Evolutionary conservation across 2,888 invertebrate genomes (phyloP).

Genomic region (Eudemis profundana): DNA sequence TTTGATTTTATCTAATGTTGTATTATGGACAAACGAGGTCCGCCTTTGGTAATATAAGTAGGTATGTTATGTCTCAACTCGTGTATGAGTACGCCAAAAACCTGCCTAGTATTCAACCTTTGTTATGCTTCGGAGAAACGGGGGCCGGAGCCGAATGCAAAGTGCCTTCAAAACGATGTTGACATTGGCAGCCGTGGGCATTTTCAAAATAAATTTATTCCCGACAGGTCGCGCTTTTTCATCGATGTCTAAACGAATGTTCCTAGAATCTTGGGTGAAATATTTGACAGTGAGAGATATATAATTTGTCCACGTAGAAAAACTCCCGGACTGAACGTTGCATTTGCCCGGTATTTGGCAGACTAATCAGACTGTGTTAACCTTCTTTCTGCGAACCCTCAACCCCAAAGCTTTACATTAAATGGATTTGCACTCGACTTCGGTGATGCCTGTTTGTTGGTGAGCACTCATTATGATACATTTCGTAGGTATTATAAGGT

Average conservation of each 20-base stretch:
- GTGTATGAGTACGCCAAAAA: slow-evolving; percentile 27
- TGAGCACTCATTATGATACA: too few species aligned
- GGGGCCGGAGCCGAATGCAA: slow-evolving; percentile 67
- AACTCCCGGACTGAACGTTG: too few species aligned
- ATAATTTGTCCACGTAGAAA: background rate
- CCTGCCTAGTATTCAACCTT: slow-evolving; percentile 49
- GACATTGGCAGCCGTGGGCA: slow-evolving; percentile 35
- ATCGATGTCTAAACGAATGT: slow-evolving; percentile 17
- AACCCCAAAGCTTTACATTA: too few species aligned
- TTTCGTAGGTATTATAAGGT: too few species aligned
- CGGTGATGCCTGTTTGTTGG: too few species aligned
- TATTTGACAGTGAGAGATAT: background rate
- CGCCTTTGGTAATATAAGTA: slow-evolving; percentile 21
- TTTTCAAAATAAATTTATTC: slow-evolving; percentile 41
- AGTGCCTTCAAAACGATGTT: slow-evolving; percentile 51
- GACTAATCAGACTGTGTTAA: too few species aligned
- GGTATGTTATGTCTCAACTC: slow-evolving; percentile 5
- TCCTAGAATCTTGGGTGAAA: slow-evolving; percentile 21
- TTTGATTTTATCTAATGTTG: slow-evolving; percentile 36
- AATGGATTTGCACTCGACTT: too few species aligned
- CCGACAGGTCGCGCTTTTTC: slow-evolving; percentile 26
- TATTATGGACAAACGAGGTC: slow-evolving; percentile 17
- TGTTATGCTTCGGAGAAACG: slow-evolving; percentile 73
- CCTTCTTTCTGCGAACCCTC: too few species aligned
- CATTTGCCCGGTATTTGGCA: too few species aligned